Conservation (phyloP, 1,140 invertebrate species). For the Pseudomyrmex pallidus region DNA sequence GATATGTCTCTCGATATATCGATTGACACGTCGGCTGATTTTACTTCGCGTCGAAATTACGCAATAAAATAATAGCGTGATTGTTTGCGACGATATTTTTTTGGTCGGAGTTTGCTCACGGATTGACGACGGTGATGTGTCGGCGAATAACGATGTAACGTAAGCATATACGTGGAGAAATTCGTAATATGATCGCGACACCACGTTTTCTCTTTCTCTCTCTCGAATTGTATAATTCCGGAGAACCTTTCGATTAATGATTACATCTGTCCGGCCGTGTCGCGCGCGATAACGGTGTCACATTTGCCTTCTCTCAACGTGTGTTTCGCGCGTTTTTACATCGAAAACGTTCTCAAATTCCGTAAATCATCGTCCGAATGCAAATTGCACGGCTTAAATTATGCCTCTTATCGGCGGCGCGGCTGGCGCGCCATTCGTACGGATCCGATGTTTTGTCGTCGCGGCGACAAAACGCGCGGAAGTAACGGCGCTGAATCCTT, state of each 20-base stretch:
- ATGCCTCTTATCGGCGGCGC: slow-evolving; percentile 7
- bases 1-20: too few relatives aligned
- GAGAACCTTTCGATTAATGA: slow-evolving; percentile 15
- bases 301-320: not conserved
- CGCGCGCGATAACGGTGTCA: slow-evolving; percentile 18
- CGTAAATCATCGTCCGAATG: slow-evolving; percentile 48
- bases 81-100: not conserved
- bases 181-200: not conserved
- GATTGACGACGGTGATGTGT: not conserved
- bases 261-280: not conserved
- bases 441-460: slow-evolving; percentile 33
- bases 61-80: slow-evolving; percentile 21
- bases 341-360: slow-evolving; percentile 22
- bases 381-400: slow-evolving; percentile 48
- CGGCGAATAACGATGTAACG: slow-evolving; percentile 11
- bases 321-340: slow-evolving; percentile 19
- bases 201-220: not conserved
- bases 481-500: slow-evolving; percentile 30
- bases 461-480: slow-evolving; percentile 12
- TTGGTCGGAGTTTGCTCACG: not conserved
- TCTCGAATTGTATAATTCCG: slow-evolving; percentile 10
- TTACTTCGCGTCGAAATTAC: not conserved
- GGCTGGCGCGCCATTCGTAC: not conserved
- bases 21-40: not conserved
- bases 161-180: not conserved